A percentile compares a stretch with the other conserved stretches of the same genome.
phyloP scores from a whole-genome alignment of 2,113 vertebrate species.

The Cettia cetti region DNA sequence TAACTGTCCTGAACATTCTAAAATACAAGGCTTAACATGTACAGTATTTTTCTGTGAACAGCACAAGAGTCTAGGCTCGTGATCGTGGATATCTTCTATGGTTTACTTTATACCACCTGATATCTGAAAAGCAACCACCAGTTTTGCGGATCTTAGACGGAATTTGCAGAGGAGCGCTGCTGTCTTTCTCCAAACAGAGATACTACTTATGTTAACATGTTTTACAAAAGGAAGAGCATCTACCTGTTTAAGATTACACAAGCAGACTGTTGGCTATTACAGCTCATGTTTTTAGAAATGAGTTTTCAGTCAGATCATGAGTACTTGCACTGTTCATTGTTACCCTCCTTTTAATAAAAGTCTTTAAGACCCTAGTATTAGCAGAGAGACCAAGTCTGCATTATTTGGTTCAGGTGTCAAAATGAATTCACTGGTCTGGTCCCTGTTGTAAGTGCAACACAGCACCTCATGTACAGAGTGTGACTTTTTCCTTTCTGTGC shows the following conservation, averaged over 20 bases:
- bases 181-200: background rate
- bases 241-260: accelerated
- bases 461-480: accelerated
- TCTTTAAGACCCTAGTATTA: background rate
- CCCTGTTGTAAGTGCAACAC: background rate
- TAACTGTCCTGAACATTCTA: background rate
- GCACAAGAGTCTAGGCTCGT: background rate
- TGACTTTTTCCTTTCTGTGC: background rate
- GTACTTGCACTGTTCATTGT: background rate
- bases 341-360: background rate
- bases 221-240: background rate
- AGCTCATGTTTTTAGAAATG: background rate
- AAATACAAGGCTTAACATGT: background rate
- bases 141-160: background rate
- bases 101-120: background rate
- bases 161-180: background rate
- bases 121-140: background rate
- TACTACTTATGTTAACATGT: background rate
- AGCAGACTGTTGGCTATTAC: background rate
- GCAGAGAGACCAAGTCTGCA: background rate
- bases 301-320: background rate
- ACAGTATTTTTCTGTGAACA: background rate
- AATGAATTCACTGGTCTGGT: background rate
- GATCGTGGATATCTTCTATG: accelerated
- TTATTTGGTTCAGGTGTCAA: background rate